Evolutionary conservation across 2,113 vertebrate genomes (phyloP), one percentile per base, ranked within the genome.

Genomic region (Suricata suricatta): DNA sequence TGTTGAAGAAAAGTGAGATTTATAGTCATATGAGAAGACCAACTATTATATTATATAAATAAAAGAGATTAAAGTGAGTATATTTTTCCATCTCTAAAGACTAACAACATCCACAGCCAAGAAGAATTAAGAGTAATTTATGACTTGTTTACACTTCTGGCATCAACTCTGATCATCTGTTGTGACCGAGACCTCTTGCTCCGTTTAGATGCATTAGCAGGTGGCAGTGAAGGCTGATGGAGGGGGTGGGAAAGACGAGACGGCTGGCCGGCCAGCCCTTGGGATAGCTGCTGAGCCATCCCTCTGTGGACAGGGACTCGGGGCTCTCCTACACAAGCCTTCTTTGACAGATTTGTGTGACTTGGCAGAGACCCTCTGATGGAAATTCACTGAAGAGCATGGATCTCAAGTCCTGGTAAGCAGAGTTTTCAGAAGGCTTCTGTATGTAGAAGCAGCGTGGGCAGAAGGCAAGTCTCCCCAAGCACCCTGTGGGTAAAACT

Each of bases 371-470:
- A 94, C 82, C 64, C 3, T 76, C 92, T 44, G n/a, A 74, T 84
- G 94, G 92, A 98, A 96, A 96, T 95, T 92, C 94, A 96, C 87
- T 11, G 19, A 93, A 92, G 17, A 81, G 79, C 83, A 80, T 80
- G n/a, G 44, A 72, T 87, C 94, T 72, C 38, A 92, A 88, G 76
- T 60, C 23, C 54, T 63, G 60, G 21, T 77, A 35, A 96, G 85
- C 88, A 93, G 41, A 77, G 81, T 44, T 54, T 95, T 85, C 85
- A 71, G 64, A 69, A 19, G 82, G 63, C 88, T 66, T 57, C 57
- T 77, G n/a, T 38, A 79, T 10, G 63, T 31, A 92, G 68, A 66
- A 47, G 35, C n/a, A 54, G 84, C 38, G 54, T 66, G 25, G 84
- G 66, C 9, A 76, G 90, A 38, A 84, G 17, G 81, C 86, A 50